Percentiles rank a stretch among this genome's conserved stretches.
Evolutionary conservation across 2,888 invertebrate species (phyloP).

Genomic region (Mechanitis mazaeus): DNA sequence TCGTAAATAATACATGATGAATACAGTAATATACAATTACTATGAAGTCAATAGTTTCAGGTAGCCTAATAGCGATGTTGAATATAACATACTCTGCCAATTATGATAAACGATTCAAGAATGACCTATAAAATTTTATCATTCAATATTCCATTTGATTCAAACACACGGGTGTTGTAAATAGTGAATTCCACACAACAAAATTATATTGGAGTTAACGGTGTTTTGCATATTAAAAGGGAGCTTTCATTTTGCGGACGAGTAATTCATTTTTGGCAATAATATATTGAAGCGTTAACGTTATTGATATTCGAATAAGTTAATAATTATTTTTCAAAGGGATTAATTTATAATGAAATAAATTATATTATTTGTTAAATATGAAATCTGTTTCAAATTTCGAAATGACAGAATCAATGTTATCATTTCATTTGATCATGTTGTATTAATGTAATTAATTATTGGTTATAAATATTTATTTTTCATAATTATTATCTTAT

Average conservation of each 20-base stretch:
- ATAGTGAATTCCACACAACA: constrained; percentile 22
- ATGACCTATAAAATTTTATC: constrained; percentile 24
- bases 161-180: constrained; percentile 19
- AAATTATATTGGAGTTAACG: constrained; percentile 26
- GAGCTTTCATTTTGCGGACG: constrained; percentile 27
- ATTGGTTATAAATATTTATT: constrained; percentile 1
- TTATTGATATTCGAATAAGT: constrained; percentile 27
- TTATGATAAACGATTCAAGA: constrained; percentile 15
- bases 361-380: constrained; percentile 10
- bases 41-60: no score
- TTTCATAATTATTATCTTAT: no score
- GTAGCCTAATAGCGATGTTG: background rate
- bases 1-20: no score
- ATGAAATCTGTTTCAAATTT: constrained; percentile 2
- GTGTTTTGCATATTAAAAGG: constrained; percentile 28
- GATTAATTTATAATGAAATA: constrained; percentile 23
- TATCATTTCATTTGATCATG: background rate
- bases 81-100: constrained; percentile 5
- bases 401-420: background rate
- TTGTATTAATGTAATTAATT: constrained; percentile 2
- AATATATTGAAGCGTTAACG: constrained; percentile 26
- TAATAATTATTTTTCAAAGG: constrained; percentile 24
- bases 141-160: constrained; percentile 26
- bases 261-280: constrained; percentile 22
- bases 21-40: no score